These are phyloP conservation scores for Amazona guildingii DNA, from an alignment of 2,113 vertebrate genomes.

Conservation along the genomic window DNA sequence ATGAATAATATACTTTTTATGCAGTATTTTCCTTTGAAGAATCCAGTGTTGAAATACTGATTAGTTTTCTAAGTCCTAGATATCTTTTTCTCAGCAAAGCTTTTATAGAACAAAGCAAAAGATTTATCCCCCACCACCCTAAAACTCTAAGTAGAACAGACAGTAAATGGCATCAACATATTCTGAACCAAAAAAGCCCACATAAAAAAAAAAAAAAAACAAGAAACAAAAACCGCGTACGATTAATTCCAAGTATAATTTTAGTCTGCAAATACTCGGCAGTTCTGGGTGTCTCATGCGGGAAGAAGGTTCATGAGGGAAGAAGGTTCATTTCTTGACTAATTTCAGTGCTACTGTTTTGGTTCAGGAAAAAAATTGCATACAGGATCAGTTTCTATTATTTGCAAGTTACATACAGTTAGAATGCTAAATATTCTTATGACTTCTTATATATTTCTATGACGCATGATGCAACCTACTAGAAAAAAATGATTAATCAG, in stretches of 20 bases:
- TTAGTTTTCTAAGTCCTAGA: neutral
- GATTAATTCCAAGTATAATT: neutral
- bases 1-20: slow-evolving; percentile 30
- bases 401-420: neutral
- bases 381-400: neutral
- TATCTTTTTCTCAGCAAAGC: neutral
- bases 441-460: neutral
- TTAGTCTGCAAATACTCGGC: neutral
- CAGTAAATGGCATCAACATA: neutral
- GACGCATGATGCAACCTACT: neutral
- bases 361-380: neutral
- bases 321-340: neutral
- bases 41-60: slow-evolving; percentile 25
- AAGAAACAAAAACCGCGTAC: rapidly evolving
- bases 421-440: neutral
- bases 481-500: neutral
- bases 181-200: neutral
- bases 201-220: neutral
- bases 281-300: neutral
- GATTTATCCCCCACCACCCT: neutral
- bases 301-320: neutral
- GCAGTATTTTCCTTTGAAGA: slow-evolving; percentile 6
- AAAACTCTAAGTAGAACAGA: neutral
- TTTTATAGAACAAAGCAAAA: neutral
- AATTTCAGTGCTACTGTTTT: neutral